These are phyloP conservation scores for Tauraco hartlaubi DNA, from an alignment of 2,797 vertebrate genomes.

Conservation along the genomic window DNA sequence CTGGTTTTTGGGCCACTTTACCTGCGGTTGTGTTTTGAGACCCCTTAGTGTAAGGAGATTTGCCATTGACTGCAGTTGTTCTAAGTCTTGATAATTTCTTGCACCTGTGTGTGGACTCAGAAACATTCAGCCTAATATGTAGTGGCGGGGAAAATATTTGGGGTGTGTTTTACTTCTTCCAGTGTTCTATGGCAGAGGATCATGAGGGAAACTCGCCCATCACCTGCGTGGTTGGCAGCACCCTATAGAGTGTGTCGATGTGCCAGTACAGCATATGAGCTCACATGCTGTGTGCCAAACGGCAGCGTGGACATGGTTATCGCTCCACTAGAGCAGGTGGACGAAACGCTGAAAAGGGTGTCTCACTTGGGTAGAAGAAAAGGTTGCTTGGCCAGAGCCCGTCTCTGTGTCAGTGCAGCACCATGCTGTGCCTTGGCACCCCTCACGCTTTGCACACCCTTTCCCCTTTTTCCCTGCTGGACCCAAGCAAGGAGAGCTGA, in stretches of 20 bases:
- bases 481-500: not conserved
- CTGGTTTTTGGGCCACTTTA: not conserved
- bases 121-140: not conserved
- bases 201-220: not conserved
- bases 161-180: not conserved
- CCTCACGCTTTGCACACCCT: not conserved
- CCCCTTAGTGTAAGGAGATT: not conserved
- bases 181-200: not conserved
- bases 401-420: fast-evolving
- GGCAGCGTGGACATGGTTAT: fast-evolving
- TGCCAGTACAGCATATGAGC: not conserved
- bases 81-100: not conserved
- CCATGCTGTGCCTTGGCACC: fast-evolving
- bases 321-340: not conserved
- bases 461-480: not conserved
- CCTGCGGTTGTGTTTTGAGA: not conserved
- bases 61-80: not conserved
- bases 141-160: not conserved
- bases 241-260: fast-evolving
- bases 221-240: not conserved
- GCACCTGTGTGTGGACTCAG: not conserved
- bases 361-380: not conserved
- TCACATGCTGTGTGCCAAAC: not conserved
- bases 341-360: not conserved
- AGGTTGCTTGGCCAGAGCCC: not conserved